Conservation (phyloP, 2,888 invertebrate species). For the Nymphalis c-album region DNA sequence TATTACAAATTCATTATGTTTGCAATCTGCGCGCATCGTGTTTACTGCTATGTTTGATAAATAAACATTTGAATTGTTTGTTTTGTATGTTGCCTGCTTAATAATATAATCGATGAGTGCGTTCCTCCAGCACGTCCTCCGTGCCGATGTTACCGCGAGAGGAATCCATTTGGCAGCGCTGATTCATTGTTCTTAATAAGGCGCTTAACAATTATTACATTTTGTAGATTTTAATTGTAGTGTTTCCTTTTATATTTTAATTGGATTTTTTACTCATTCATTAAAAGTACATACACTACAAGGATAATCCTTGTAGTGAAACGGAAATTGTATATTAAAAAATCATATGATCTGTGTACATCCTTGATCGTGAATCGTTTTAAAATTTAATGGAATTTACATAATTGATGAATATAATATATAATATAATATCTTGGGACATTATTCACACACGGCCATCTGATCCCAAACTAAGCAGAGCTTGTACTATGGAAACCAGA, state of each 20-base stretch:
- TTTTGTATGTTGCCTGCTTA: not conserved
- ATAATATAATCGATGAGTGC: not conserved
- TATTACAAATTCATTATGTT: not conserved
- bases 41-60: not conserved
- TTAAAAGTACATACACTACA: not conserved
- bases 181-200: slow-evolving; percentile 6
- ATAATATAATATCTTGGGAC: too few relatives aligned
- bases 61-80: slow-evolving; percentile 10
- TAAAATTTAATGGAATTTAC: too few relatives aligned
- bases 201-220: not conserved
- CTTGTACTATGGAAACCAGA: too few relatives aligned
- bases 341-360: too few relatives aligned
- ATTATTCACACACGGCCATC: too few relatives aligned
- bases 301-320: too few relatives aligned
- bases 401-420: too few relatives aligned
- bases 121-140: not conserved
- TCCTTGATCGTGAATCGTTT: too few relatives aligned
- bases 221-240: not conserved
- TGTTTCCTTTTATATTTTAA: slow-evolving; percentile 1
- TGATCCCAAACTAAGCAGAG: too few relatives aligned
- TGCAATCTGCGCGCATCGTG: not conserved
- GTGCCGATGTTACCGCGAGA: not conserved
- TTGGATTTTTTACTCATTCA: not conserved
- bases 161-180: slow-evolving; percentile 4
- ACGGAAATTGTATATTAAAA: too few relatives aligned